Evolutionary conservation across 2,113 vertebrate species (phyloP), one percentile per base, ranked within the genome.

Genomic region (Rhabdornis inornatus): DNA sequence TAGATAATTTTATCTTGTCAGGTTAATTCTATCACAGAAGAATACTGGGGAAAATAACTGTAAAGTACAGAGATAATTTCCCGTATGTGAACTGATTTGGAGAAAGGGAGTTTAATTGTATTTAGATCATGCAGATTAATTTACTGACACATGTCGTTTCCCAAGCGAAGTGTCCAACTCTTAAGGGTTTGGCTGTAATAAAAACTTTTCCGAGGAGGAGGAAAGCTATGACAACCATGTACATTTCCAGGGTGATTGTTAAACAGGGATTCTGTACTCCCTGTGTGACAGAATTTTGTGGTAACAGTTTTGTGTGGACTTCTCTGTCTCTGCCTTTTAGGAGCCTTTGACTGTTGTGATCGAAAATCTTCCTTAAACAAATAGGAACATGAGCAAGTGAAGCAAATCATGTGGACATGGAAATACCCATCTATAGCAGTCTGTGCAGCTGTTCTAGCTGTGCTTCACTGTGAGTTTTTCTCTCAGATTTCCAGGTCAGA

Each of bases 91-190:
- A 87, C 53, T 94, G 37, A 52, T 83, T 84, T 87, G 66, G 49
- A 92, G 63, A 76, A 92, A 53, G 65, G 9, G 13, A 1, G 33
- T 71, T 84, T 89, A 55, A 75, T 79, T 89, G 31, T 70, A 39
- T 91, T 89, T 94, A 89, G 61, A 61, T 79, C 3, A 1, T 78
- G 91, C 78, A 85, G 84, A 91, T 87, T 89, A 91, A 76, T 92
- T 92, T 95, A 91, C 63, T 79, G 89, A 82, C 65, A 89, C 83
- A 42, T 84, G 59, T 82, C 80, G 86, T 95, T 95, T 96, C 83
- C 57, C 89, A 27, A 39, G 33, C 74, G 63, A 94, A 88, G 57
- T 88, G 63, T 90, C 82, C 79, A 94, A 13, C 65, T 85, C 47
- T 79, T 93, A 63, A 53, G 60, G 24, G 31, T 74, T 90, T 91